Evolutionary conservation across 2,113 vertebrate genomes (phyloP).

Genomic region (Melanerpes aurifrons): DNA sequence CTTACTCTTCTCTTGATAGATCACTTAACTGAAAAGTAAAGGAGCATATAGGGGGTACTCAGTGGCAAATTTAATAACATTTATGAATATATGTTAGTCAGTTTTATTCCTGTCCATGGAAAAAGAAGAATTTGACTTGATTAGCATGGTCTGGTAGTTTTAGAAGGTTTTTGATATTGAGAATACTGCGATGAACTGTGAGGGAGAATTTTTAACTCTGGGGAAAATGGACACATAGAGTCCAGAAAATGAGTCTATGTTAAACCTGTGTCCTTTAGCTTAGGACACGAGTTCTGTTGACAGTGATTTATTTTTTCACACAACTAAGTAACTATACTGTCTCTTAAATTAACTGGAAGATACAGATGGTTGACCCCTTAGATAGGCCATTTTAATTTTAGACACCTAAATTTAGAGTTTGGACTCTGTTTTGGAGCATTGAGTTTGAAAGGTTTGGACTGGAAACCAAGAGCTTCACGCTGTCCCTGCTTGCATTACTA

Average conservation of each 20-base stretch:
- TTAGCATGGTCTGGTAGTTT: background rate
- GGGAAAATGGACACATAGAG: background rate
- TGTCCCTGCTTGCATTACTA: background rate
- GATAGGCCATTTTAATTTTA: conserved; percentile 34
- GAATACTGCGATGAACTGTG: background rate
- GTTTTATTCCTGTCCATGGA: background rate
- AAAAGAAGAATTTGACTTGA: background rate
- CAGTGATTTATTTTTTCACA: background rate
- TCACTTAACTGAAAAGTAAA: background rate
- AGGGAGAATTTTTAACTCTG: background rate
- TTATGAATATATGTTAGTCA: background rate
- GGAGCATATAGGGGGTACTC: background rate
- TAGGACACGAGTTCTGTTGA: background rate
- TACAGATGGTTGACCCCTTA: background rate
- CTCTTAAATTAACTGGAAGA: conserved; percentile 1
- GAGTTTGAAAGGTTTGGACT: background rate
- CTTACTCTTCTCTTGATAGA: background rate
- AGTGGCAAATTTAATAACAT: background rate
- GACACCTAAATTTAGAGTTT: conserved; percentile 43
- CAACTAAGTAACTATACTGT: background rate
- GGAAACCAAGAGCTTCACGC: conserved; percentile 4
- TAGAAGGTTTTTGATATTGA: background rate
- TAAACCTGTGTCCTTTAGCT: background rate
- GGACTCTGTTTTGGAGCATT: background rate
- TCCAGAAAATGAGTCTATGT: background rate